Evolutionary conservation across 2,888 invertebrate genomes (phyloP).

Genomic region (Hirtodrosophila trivittata): DNA sequence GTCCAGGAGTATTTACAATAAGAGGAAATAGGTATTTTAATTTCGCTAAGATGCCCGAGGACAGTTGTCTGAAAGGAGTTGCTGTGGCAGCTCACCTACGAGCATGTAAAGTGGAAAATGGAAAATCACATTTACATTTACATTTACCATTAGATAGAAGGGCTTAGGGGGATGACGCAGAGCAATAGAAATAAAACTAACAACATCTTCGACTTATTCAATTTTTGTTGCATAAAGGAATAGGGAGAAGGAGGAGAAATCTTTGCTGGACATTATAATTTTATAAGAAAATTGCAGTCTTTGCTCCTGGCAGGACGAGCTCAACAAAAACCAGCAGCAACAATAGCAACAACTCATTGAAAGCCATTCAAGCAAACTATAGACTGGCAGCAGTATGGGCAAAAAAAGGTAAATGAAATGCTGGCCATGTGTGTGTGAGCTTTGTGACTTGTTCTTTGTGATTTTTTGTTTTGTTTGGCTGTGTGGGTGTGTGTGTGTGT

Average conservation of each 20-base stretch:
- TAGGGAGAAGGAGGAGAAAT: conserved; percentile 29
- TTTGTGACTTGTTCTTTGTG: conserved; percentile 39
- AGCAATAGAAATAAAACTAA: conserved; percentile 4
- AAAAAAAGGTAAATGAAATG: conserved; percentile 18
- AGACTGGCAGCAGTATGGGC: conserved; percentile 13
- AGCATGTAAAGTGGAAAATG: conserved; percentile 47
- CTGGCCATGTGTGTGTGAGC: conserved; percentile 18
- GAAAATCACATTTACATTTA: conserved; percentile 71
- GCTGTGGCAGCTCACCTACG: conserved; percentile 7
- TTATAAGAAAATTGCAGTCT: conserved; percentile 75
- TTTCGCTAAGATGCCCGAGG: conserved; percentile 55
- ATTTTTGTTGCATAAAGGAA: conserved; percentile 59
- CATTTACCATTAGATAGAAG: conserved; percentile 54
- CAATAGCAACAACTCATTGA: conserved; percentile 49
- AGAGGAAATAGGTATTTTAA: conserved; percentile 43
- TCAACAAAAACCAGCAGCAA: conserved; percentile 18
- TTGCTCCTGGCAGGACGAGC: conserved; percentile 38
- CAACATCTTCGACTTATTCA: conserved; percentile 54
- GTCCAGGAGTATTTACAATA: conserved; percentile 1
- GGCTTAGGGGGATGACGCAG: conserved; percentile 13
- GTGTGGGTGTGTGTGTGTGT: background rate
- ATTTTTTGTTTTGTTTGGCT: conserved; percentile 4
- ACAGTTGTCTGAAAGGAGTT: conserved; percentile 9
- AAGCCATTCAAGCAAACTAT: conserved; percentile 49
- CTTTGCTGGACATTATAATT: conserved; percentile 69